Conservation (phyloP, 2,888 invertebrate genomes). For the Athripsodes cinereus region DNA sequence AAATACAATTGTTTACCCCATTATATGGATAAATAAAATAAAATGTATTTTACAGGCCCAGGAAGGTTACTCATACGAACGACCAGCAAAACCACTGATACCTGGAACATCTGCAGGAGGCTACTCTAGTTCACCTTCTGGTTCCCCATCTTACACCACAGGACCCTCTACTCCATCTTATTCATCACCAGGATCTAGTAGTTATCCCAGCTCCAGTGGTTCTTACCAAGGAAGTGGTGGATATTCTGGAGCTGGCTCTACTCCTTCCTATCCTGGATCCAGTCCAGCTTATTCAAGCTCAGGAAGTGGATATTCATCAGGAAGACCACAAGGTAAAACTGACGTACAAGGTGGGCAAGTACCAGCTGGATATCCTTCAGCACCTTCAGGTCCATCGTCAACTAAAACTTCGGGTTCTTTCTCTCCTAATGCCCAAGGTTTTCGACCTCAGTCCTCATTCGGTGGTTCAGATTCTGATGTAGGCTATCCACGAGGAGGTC, state of each 20-base stretch:
- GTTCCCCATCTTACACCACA: conserved; percentile 22
- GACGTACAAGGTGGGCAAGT: conserved; percentile 25
- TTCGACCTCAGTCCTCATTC: neutral
- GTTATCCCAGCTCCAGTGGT: conserved; percentile 33
- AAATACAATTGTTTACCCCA: no score
- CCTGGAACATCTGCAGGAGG: conserved; percentile 37
- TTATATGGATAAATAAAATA: neutral
- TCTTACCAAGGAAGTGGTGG: conserved; percentile 31
- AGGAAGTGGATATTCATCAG: conserved; percentile 25
- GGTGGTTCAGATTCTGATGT: conserved; percentile 6
- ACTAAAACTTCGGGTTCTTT: conserved; percentile 5
- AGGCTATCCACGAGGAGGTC: conserved; percentile 23
- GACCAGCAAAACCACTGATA: conserved; percentile 57
- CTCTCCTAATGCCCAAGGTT: neutral
- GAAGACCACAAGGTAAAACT: conserved; percentile 27
- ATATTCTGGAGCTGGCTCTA: conserved; percentile 28
- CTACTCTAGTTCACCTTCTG: conserved; percentile 30
- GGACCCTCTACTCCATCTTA: conserved; percentile 22
- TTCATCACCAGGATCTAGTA: conserved; percentile 28
- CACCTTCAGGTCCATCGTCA: conserved; percentile 17
- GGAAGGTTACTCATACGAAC: conserved; percentile 70
- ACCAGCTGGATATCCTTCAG: conserved; percentile 28
- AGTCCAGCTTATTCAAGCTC: conserved; percentile 31
- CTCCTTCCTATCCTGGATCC: conserved; percentile 28
- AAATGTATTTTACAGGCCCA: conserved; percentile 48